These are phyloP conservation scores for Phoenoteleia sp. DNA, from an alignment of 2,888 invertebrate genomes.

Conservation along the genomic window DNA sequence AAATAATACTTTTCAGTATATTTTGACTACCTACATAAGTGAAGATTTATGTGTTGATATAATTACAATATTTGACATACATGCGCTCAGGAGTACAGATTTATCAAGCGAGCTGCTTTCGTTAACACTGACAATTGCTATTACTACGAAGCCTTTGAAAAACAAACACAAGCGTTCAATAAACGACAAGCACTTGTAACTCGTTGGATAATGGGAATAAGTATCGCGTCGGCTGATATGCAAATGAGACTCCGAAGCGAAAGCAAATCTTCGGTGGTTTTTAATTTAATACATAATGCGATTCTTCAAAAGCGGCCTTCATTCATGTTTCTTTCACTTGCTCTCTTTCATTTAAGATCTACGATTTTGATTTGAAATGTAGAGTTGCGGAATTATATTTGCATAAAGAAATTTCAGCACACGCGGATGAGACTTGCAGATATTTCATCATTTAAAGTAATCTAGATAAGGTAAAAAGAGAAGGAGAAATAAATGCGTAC, in stretches of 20 bases:
- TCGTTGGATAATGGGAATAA: background rate
- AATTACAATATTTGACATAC: too few relatives aligned
- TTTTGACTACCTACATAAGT: conserved; percentile 33
- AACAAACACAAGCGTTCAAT: conserved; percentile 35
- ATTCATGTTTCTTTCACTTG: background rate
- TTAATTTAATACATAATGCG: background rate
- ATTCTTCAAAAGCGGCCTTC: background rate
- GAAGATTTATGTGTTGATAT: too few relatives aligned
- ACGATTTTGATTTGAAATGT: background rate
- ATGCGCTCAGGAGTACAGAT: too few relatives aligned
- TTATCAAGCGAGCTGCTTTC: background rate
- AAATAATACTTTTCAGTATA: conserved; percentile 34
- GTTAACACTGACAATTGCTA: conserved; percentile 20
- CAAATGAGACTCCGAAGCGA: conserved; percentile 24
- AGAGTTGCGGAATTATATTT: background rate
- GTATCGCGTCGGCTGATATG: conserved; percentile 1
- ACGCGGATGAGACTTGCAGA: background rate
- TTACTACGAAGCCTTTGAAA: conserved; percentile 49
- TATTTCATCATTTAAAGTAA: background rate
- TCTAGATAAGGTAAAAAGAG: background rate
- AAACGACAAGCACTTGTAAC: conserved; percentile 36
- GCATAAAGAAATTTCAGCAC: background rate
- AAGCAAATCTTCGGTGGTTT: conserved; percentile 27
- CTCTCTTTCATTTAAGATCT: background rate
- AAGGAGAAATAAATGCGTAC: background rate